Conservation (phyloP, 2,797 vertebrate species). For the Lutjanus campechanus region DNA sequence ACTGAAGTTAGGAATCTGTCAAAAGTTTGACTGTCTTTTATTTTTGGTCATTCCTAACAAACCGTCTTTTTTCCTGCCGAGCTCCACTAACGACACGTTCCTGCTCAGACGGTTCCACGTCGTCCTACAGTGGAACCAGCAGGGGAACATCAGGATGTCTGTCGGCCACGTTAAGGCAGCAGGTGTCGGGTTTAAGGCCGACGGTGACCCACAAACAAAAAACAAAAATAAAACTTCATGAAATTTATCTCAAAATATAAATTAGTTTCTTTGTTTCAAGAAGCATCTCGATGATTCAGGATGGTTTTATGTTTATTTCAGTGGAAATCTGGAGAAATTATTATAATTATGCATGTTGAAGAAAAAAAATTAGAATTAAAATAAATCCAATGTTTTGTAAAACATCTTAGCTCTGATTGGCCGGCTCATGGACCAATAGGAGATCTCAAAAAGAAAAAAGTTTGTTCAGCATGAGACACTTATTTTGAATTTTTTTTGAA, state of each 20-base stretch:
- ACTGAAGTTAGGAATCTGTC: neutral
- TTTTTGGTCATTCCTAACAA: neutral
- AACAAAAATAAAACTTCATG: too few species aligned
- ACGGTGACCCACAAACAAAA: conserved; percentile 2
- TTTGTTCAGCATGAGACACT: too few species aligned
- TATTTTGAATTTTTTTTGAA: neutral
- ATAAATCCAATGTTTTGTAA: neutral
- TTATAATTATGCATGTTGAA: neutral
- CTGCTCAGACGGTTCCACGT: neutral
- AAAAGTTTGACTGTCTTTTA: neutral
- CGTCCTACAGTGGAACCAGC: neutral
- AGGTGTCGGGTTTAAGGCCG: conserved; percentile 57
- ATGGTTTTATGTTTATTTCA: neutral
- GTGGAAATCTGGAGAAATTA: neutral
- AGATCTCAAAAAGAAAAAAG: neutral
- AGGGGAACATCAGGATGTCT: neutral
- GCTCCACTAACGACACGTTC: neutral
- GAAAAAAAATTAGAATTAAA: neutral
- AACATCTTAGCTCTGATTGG: conserved; percentile 15
- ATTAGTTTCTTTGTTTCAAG: neutral
- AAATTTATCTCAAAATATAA: neutral
- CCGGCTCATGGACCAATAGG: neutral
- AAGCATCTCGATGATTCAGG: neutral
- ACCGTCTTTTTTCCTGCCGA: too few species aligned
- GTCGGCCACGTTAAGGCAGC: conserved; percentile 59